Evolutionary conservation across 2,797 vertebrate genomes (phyloP).

Genomic region (Anguilla pacifica): DNA sequence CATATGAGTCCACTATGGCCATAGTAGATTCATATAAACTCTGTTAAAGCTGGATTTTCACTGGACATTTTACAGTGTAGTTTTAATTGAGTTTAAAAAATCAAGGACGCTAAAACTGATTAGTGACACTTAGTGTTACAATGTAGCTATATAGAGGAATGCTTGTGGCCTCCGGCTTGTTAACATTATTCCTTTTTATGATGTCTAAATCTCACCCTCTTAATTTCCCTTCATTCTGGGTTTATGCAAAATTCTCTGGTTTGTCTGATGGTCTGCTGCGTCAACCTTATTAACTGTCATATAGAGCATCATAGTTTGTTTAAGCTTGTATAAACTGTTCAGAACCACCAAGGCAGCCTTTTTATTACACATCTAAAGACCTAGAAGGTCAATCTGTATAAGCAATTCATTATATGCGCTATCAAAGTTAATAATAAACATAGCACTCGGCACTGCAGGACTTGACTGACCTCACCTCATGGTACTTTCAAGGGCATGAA

Average conservation of each 20-base stretch:
- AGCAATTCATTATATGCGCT: conserved; percentile 71
- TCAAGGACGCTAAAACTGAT: too few species aligned
- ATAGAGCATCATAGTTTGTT: conserved; percentile 60
- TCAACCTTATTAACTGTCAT: conserved; percentile 59
- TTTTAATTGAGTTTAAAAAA: too few species aligned
- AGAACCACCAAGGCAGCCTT: conserved; percentile 48
- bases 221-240: not conserved
- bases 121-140: too few species aligned
- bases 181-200: not conserved
- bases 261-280: conserved; percentile 41
- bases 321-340: conserved; percentile 63
- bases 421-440: conserved; percentile 75
- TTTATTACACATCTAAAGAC: conserved; percentile 59
- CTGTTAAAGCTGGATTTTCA: too few species aligned
- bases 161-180: not conserved
- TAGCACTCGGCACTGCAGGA: conserved; percentile 46
- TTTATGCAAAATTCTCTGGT: not conserved
- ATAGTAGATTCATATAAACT: too few species aligned
- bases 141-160: too few species aligned
- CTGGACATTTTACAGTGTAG: too few species aligned
- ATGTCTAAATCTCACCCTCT: not conserved
- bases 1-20: too few species aligned
- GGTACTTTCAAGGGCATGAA: conserved; percentile 63
- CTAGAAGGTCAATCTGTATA: conserved; percentile 58
- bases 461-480: conserved; percentile 56